A percentile compares a stretch with the other conserved stretches of the same genome.
Conservation (phyloP, 2,888 invertebrate genomes). For the Hirtodrosophila cameraria region DNA sequence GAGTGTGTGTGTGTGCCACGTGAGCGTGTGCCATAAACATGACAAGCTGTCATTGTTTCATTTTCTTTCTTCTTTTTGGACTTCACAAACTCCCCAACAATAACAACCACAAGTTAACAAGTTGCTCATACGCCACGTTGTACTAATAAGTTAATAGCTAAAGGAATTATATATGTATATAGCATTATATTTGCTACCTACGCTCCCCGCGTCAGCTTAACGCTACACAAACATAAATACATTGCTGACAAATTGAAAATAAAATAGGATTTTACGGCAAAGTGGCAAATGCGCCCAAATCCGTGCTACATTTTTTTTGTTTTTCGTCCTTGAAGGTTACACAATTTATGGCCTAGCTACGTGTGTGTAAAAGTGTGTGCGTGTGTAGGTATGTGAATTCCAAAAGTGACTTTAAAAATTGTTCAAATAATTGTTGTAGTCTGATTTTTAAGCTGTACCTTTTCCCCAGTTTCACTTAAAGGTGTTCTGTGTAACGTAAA, state of each 20-base stretch:
- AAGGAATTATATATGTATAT: conserved; percentile 12
- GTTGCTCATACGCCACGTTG: conserved; percentile 68
- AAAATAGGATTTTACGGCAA: conserved; percentile 71
- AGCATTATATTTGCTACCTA: not conserved
- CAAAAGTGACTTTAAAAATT: too few relatives aligned
- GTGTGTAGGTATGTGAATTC: conserved; percentile 4
- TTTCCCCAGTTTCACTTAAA: too few relatives aligned
- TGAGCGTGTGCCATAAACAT: conserved; percentile 46
- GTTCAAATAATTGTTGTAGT: too few relatives aligned
- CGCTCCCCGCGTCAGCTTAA: conserved; percentile 46
- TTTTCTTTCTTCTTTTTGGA: conserved; percentile 16
- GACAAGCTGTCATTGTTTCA: conserved; percentile 75
- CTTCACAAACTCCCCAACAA: not conserved
- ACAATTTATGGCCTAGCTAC: conserved; percentile 56
- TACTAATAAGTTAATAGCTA: conserved; percentile 72
- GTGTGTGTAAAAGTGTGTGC: conserved; percentile 18
- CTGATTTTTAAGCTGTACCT: too few relatives aligned
- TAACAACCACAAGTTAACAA: conserved; percentile 18
- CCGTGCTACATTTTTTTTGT: conserved; percentile 43
- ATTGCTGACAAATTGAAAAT: conserved; percentile 71
- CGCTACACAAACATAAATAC: conserved; percentile 26
- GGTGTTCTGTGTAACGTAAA: too few relatives aligned
- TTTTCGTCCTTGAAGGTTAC: conserved; percentile 32
- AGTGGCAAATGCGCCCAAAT: conserved; percentile 55
- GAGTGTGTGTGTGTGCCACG: conserved; percentile 14